A percentile compares a stretch with the other conserved stretches of the same genome.
These are phyloP conservation scores for Drosophila tsacasi DNA, from an alignment of 1,140 invertebrate genomes.

Conservation along the genomic window DNA sequence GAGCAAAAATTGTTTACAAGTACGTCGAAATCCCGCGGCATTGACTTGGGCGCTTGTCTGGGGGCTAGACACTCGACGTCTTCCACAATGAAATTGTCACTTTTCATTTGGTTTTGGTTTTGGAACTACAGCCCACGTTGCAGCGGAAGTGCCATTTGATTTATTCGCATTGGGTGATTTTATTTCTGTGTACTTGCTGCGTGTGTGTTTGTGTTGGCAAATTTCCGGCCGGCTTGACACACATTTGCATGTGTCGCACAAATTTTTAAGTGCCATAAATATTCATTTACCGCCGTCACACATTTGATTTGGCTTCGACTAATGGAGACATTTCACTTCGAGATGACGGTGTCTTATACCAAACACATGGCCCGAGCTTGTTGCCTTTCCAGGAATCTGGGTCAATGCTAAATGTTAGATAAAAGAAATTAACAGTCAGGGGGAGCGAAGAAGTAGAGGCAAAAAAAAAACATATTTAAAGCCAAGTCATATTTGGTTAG, in stretches of 20 bases:
- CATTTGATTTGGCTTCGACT: conserved; percentile 50
- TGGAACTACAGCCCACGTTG: conserved; percentile 46
- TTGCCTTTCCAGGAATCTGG: conserved; percentile 70
- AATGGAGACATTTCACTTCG: conserved; percentile 56
- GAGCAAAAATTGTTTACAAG: conserved; percentile 57
- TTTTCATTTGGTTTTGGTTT: conserved; percentile 52
- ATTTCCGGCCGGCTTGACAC: conserved; percentile 74
- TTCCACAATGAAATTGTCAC: conserved; percentile 78
- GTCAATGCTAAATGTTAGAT: conserved; percentile 61
- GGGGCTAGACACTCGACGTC: conserved; percentile 39
- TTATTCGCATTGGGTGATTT: conserved; percentile 68
- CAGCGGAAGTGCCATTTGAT: conserved; percentile 76
- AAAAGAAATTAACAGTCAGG: conserved; percentile 3
- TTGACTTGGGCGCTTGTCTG: conserved; percentile 39
- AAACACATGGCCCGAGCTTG: conserved; percentile 28
- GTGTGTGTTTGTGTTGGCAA: conserved; percentile 54
- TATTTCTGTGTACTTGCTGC: conserved; percentile 34
- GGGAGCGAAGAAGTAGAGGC: background rate
- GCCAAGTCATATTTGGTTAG: background rate
- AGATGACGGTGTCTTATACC: conserved; percentile 16
- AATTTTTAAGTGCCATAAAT: conserved; percentile 58
- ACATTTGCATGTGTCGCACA: conserved; percentile 64
- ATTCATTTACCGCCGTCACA: conserved; percentile 30
- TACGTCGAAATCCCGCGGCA: conserved; percentile 50
- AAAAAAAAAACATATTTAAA: background rate